Evolutionary conservation across 2,113 vertebrate species (phyloP), one percentile per base, ranked within the genome.

Genomic region (Callospermophilus lateralis): DNA sequence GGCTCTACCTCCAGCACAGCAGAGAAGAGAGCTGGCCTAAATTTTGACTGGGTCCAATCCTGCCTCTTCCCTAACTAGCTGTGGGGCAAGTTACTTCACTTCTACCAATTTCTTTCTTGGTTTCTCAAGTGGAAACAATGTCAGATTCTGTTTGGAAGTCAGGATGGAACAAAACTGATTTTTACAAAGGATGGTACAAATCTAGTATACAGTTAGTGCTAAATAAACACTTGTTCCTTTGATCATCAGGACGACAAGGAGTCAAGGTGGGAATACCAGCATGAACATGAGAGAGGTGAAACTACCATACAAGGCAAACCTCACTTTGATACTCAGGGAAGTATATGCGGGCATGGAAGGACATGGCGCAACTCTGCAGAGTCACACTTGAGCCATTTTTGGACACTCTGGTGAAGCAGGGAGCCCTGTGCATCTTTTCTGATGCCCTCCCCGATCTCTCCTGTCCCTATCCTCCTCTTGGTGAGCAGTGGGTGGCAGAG

Each of bases 381-480:
- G n/a, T 58, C 55, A 58, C 7, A 58, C 55, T 58, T 22, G 55
- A 5, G 32, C 13, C 0, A 0, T 26, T 19, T 11, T 15, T 16
- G 53, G 76, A 53, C 10, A 2, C 53, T 48, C 87, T 8, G 1
- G 42, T 10, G 26, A 53, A 30, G 89, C 37, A 55, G 51, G 3
- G 0, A 2, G 32, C 0, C 20, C 89, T 30, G 17, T 4, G 26
- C 3, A 0, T 26, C 15, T 7, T 55, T 88, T 34, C 81, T n/a
- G 61, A 15, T 15, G 0, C 2, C 42, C 45, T 32, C 0, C 8
- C 7, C 32, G 0, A 4, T 22, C 48, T 58, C 12, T 68, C 28
- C 34, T 28, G 26, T 39, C 55, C 65, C 61, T 34, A 55, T 20
- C 8, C 42, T 53, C 34, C 76, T n/a, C 42, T 32, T 22, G 22